phyloP scores from a whole-genome alignment of 2,888 invertebrate species.

The Amorpha juglandis region DNA sequence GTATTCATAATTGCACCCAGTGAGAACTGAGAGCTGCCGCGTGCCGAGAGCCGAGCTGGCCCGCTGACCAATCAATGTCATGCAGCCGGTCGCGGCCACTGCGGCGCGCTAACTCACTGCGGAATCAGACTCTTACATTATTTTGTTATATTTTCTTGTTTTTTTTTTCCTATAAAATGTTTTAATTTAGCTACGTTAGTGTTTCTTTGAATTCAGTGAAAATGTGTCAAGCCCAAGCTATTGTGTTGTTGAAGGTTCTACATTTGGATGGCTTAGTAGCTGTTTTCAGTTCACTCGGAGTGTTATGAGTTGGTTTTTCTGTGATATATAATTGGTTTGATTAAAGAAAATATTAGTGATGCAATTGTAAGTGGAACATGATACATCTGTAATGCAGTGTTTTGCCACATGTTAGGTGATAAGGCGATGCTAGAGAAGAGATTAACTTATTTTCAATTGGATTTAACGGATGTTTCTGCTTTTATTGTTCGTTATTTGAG shows the following conservation, averaged over 20 bases:
- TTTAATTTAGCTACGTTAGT: not conserved
- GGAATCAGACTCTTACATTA: constrained; percentile 28
- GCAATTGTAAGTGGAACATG: not conserved
- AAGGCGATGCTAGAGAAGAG: too few species aligned
- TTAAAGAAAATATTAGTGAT: not conserved
- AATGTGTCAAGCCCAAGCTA: not conserved
- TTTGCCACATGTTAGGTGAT: constrained; percentile 1
- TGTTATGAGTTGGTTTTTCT: too few species aligned
- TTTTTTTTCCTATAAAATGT: not conserved
- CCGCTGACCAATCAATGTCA: constrained; percentile 42
- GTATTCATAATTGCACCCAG: constrained; percentile 19
- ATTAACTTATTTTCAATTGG: too few species aligned
- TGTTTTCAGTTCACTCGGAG: not conserved
- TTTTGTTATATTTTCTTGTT: not conserved
- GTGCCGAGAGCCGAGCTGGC: constrained; percentile 1
- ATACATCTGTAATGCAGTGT: not conserved
- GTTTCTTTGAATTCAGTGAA: constrained; percentile 7
- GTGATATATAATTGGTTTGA: not conserved
- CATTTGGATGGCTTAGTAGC: not conserved
- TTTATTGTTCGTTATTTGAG: too few species aligned
- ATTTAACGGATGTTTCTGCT: not conserved
- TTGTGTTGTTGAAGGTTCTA: not conserved
- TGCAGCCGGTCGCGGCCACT: constrained; percentile 31
- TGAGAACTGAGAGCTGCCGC: not conserved
- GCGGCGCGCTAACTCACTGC: constrained; percentile 28